Conservation (phyloP, 2,797 vertebrate genomes). For the Anguilla anguilla region DNA sequence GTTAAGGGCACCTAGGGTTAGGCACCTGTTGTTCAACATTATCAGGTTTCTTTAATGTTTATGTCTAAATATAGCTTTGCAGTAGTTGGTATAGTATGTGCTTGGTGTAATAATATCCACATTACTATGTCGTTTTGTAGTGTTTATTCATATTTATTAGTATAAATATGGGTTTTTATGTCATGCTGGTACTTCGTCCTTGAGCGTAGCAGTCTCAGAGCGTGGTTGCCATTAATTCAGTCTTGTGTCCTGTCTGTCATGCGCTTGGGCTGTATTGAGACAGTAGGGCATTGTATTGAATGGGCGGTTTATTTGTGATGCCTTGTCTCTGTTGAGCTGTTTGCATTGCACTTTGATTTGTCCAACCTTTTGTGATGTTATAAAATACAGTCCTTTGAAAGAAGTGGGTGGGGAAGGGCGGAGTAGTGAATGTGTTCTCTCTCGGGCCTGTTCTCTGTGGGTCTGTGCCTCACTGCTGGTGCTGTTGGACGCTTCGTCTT, state of each 20-base stretch:
- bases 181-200: background rate
- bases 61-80: background rate
- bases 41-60: background rate
- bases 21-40: background rate
- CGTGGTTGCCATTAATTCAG: background rate
- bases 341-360: background rate
- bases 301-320: background rate
- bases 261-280: background rate
- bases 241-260: background rate
- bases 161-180: background rate
- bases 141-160: background rate
- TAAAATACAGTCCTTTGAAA: constrained; percentile 8
- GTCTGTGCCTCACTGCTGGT: background rate
- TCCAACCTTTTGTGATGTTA: background rate
- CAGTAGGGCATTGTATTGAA: constrained; percentile 6
- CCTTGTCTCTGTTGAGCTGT: background rate
- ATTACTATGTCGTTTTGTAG: background rate
- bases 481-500: background rate
- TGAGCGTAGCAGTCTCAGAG: background rate
- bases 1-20: background rate
- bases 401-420: background rate
- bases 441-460: no score
- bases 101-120: no score
- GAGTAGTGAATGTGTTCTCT: background rate
- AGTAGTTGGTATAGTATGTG: background rate